Conservation (phyloP, 2,797 vertebrate species). For the Arctocebus calabarensis region DNA sequence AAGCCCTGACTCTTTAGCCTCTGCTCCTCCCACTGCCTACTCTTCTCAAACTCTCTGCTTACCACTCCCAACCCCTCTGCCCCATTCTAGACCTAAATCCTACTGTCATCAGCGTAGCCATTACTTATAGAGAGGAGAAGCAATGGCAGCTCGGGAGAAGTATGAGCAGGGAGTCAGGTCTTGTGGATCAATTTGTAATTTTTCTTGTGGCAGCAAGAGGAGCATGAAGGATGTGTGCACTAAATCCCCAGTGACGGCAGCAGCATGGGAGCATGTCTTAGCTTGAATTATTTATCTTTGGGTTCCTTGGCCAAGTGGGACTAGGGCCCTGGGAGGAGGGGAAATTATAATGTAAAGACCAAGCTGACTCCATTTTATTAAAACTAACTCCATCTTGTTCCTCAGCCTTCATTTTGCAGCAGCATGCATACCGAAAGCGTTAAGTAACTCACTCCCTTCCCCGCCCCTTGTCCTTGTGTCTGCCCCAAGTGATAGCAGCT, state of each 20-base stretch:
- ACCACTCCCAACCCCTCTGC: no score
- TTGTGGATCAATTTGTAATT: conserved; percentile 81
- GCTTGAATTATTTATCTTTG: conserved; percentile 84
- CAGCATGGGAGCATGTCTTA: conserved; percentile 48
- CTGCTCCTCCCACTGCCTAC: not conserved
- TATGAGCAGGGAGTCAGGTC: conserved; percentile 54
- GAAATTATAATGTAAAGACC: no score
- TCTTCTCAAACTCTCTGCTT: not conserved
- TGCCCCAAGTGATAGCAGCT: no score
- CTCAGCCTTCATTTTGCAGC: no score
- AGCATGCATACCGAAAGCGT: no score
- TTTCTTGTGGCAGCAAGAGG: conserved; percentile 77
- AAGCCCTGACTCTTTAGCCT: not conserved
- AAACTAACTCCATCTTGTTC: no score
- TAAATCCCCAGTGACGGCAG: conserved; percentile 75
- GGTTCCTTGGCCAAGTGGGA: not conserved
- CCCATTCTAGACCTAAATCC: conserved; percentile 43
- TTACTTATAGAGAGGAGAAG: conserved; percentile 57
- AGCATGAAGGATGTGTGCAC: conserved; percentile 65
- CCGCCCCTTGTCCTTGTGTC: no score
- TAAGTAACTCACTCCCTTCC: no score
- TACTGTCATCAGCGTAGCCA: conserved; percentile 19
- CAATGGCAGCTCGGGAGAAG: conserved; percentile 62
- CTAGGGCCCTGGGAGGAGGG: not conserved
- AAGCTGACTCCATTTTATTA: no score